Evolutionary conservation across 2,797 vertebrate genomes (phyloP), one percentile per base, ranked within the genome.

Genomic region (Taenioides sp.): DNA sequence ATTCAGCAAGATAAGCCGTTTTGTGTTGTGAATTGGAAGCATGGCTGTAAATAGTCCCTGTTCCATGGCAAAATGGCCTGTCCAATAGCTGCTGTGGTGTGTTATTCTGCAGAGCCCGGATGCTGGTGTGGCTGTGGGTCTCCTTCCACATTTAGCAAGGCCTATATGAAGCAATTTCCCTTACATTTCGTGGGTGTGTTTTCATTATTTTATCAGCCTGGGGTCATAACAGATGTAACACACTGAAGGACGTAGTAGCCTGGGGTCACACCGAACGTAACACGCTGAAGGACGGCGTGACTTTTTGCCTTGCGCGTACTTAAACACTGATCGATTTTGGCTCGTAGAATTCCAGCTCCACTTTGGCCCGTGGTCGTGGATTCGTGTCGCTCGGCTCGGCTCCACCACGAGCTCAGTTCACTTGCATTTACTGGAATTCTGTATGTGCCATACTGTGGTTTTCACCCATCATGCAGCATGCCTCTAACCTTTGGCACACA

Each of bases 401-500:
- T 31, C n/a, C 58, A 57, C 25, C 40, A 55, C 49, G 81, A 76
- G 71, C 81, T 67, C 77, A 37, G 81, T 62, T 37, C 78, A 47
- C 58, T 57, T 55, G 67, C 70, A 62, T 59, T 73, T 71, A 23
- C 14, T 47, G 4, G 77, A 84, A 76, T 81, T 73, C 16, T 31
- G 79, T 75, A 70, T 28, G 27, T 31, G 25, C 25, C 25, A 27
- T 27, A 27, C n/a, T n/a, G n/a, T 27, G 25, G 25, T 27, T 1
- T 2, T 74, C 78, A 83, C 66, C 72, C 72, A 71, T 76, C 72
- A 49, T 79, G 61, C 77, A 60, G 63, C 76, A 58, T 68, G 76
- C 1, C 80, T 75, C 79, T 89, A 84, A 92, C 91, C 91, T 91
- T 91, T 92, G 88, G 86, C 91, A 87, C 88, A 92, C 74, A 91